Conservation (phyloP, 2,113 vertebrate species). For the Gallinago media region DNA sequence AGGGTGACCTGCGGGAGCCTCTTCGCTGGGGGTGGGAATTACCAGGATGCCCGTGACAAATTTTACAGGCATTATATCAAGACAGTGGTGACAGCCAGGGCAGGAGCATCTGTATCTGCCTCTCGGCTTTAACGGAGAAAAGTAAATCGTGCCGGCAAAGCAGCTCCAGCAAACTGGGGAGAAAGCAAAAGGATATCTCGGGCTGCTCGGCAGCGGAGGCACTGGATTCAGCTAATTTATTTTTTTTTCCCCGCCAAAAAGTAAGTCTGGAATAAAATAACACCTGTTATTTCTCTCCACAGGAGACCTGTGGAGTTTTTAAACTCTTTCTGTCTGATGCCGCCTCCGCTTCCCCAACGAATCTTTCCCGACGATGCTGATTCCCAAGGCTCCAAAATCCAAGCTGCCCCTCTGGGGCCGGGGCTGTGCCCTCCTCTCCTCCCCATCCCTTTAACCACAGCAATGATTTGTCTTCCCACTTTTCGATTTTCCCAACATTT, state of each 20-base stretch:
- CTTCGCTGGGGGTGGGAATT: fast-evolving
- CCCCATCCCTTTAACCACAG: not conserved
- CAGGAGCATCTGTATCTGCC: not conserved
- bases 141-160: not conserved
- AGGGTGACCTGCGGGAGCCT: not conserved
- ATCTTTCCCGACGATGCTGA: not conserved
- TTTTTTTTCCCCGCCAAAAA: not conserved
- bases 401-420: fast-evolving
- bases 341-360: fast-evolving
- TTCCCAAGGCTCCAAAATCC: not conserved
- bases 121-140: not conserved
- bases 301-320: not conserved
- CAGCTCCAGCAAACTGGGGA: not conserved
- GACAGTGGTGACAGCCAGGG: not conserved
- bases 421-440: not conserved
- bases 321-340: not conserved
- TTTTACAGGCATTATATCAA: not conserved
- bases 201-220: not conserved
- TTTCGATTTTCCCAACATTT: not conserved
- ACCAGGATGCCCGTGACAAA: fast-evolving
- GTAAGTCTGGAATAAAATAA: not conserved
- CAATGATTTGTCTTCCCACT: not conserved
- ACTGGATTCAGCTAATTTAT: fast-evolving
- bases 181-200: not conserved
- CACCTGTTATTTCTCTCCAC: no score